Conservation (phyloP, 30 jellyfish, hydroid and myxozoan genomes). For the Hydractinia echinata region DNA sequence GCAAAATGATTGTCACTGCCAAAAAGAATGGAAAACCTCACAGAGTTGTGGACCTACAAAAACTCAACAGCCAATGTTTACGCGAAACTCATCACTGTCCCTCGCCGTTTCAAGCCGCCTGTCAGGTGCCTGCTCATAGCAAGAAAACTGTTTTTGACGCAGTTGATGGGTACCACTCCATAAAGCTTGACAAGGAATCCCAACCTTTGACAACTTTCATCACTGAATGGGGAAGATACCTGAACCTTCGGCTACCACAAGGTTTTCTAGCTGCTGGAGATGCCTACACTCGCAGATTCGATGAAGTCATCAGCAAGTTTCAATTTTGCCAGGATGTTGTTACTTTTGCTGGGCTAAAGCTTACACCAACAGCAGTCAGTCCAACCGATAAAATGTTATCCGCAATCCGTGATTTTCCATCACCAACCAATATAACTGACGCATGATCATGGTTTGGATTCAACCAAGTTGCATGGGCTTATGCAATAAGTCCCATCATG, state of each 20-base stretch:
- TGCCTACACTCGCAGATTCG: conserved; percentile 31
- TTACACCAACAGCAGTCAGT: background rate
- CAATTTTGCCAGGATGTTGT: conserved; percentile 18
- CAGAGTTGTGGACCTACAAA: conserved; percentile 39
- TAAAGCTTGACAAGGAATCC: conserved; percentile 27
- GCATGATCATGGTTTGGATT: background rate
- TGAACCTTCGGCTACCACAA: conserved; percentile 16
- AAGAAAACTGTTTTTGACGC: conserved; percentile 14
- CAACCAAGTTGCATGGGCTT: conserved; percentile 8
- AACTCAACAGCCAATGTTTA: conserved; percentile 8
- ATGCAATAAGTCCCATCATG: background rate
- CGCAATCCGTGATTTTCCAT: background rate
- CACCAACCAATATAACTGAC: background rate
- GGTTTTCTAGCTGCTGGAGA: conserved; percentile 43
- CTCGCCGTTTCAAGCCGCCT: conserved; percentile 39
- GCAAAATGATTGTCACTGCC: conserved; percentile 40
- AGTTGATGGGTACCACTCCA: conserved; percentile 23
- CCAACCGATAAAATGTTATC: conserved; percentile 7
- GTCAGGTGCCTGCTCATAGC: conserved; percentile 5
- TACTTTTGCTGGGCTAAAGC: conserved; percentile 9
- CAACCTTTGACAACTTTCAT: conserved; percentile 12
- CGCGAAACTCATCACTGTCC: conserved; percentile 56
- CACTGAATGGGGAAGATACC: conserved; percentile 4
- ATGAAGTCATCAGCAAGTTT: conserved; percentile 25
- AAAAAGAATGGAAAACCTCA: conserved; percentile 43